A percentile compares a stretch with the other conserved stretches of the same genome.
Conservation (phyloP, 2,888 invertebrate genomes). For the Machimus atricapillus region DNA sequence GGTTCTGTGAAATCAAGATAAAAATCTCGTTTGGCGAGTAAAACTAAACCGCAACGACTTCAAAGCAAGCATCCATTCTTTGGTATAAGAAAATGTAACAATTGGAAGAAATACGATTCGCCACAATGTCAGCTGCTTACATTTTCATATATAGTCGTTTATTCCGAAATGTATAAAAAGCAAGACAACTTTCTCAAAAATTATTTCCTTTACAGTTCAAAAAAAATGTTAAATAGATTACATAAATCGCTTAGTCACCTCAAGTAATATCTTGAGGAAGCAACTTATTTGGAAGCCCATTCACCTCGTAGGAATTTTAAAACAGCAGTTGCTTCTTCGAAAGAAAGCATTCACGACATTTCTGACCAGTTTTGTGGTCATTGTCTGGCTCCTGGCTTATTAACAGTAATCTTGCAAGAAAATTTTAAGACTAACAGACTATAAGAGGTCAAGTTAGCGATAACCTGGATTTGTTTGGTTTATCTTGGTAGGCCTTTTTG, state of each 20-base stretch:
- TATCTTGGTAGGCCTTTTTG: background rate
- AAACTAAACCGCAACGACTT: slow-evolving; percentile 8
- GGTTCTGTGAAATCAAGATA: slow-evolving; percentile 15
- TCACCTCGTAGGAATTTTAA: background rate
- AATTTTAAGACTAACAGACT: background rate
- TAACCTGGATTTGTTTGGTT: background rate
- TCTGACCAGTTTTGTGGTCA: background rate
- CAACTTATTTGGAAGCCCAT: background rate
- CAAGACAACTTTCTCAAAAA: background rate
- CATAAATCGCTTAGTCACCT: background rate
- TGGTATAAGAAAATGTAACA: slow-evolving; percentile 19
- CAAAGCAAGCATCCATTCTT: background rate
- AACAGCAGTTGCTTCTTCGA: background rate
- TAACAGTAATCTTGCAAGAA: background rate
- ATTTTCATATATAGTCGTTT: background rate
- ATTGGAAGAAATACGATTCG: slow-evolving; percentile 6
- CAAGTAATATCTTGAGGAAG: background rate
- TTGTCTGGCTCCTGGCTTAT: background rate
- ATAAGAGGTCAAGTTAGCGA: background rate
- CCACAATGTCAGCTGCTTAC: background rate
- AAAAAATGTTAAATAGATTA: background rate
- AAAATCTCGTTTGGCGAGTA: slow-evolving; percentile 31
- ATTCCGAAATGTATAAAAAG: background rate
- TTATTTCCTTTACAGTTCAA: background rate
- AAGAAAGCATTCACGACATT: background rate